Evolutionary conservation across 2,113 vertebrate species (phyloP).

Genomic region (Solea solea): DNA sequence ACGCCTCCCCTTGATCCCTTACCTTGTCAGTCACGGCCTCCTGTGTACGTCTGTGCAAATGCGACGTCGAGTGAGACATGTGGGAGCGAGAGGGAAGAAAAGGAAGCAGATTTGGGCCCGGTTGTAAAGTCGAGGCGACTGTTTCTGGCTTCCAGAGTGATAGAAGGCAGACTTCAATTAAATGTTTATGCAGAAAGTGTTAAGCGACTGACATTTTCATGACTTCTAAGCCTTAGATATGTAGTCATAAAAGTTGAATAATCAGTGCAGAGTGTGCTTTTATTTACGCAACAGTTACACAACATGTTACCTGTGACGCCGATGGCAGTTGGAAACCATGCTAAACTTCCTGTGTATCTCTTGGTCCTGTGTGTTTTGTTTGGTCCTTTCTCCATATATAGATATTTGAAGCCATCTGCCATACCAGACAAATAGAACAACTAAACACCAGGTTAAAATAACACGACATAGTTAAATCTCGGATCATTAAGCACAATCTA

Average conservation of each 20-base stretch:
- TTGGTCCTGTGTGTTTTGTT: too few relatives aligned
- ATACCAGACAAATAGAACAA: not conserved
- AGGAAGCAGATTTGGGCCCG: conserved; percentile 29
- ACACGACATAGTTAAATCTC: too few relatives aligned
- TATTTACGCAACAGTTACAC: not conserved
- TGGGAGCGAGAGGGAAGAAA: conserved; percentile 34
- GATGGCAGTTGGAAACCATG: not conserved
- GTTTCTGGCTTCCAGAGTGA: conserved; percentile 30
- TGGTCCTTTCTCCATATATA: too few relatives aligned
- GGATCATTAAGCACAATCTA: not conserved
- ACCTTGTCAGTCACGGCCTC: conserved; percentile 67
- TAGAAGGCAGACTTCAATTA: conserved; percentile 27
- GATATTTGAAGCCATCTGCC: not conserved
- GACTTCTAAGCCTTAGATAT: not conserved
- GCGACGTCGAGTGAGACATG: conserved; percentile 54
- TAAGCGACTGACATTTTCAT: conserved; percentile 21
- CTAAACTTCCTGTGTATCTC: not conserved
- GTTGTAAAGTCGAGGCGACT: conserved; percentile 27
- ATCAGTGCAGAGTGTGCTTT: not conserved
- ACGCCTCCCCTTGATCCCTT: conserved; percentile 47
- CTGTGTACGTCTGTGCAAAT: conserved; percentile 61
- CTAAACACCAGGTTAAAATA: too few relatives aligned
- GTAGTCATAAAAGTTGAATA: not conserved
- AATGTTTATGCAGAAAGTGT: not conserved
- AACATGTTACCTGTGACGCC: not conserved